Evolutionary conservation across 1,140 invertebrate species (phyloP).

Genomic region (Drosophila pruinosa): DNA sequence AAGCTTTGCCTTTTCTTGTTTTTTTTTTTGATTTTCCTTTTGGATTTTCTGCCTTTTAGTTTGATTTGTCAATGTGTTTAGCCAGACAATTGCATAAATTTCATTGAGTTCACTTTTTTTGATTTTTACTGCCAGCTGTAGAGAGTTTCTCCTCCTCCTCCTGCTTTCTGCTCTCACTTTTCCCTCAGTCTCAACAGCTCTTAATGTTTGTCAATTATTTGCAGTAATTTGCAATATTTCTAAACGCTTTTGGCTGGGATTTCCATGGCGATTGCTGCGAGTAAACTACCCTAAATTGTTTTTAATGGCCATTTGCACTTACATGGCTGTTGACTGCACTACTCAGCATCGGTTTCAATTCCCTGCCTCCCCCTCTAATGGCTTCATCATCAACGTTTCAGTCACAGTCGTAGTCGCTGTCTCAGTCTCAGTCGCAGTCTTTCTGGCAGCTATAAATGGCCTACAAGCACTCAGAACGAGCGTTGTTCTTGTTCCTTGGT

Average conservation of each 20-base stretch:
- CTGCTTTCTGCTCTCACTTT: background rate
- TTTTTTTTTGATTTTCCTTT: constrained; percentile 50
- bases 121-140: constrained; percentile 50
- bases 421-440: background rate
- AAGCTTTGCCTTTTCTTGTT: constrained; percentile 60
- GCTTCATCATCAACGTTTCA: constrained; percentile 52
- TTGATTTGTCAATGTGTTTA: constrained; percentile 37
- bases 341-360: constrained; percentile 13
- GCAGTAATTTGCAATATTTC: constrained; percentile 80
- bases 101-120: constrained; percentile 28
- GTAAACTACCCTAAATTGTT: constrained; percentile 73
- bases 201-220: constrained; percentile 80
- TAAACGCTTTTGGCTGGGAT: constrained; percentile 58
- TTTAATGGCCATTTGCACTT: constrained; percentile 81
- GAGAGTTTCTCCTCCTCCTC: background rate
- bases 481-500: constrained; percentile 31
- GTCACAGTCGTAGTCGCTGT: too few species aligned
- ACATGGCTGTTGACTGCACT: constrained; percentile 47
- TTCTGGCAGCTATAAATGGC: constrained; percentile 63
- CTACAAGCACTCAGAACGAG: constrained; percentile 37
- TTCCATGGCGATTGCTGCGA: constrained; percentile 6
- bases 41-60: background rate
- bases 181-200: constrained; percentile 29
- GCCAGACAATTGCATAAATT: constrained; percentile 42
- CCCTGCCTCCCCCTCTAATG: constrained; percentile 43